Conservation (phyloP, 2,888 invertebrate species). For the Bimastos eiseni region DNA sequence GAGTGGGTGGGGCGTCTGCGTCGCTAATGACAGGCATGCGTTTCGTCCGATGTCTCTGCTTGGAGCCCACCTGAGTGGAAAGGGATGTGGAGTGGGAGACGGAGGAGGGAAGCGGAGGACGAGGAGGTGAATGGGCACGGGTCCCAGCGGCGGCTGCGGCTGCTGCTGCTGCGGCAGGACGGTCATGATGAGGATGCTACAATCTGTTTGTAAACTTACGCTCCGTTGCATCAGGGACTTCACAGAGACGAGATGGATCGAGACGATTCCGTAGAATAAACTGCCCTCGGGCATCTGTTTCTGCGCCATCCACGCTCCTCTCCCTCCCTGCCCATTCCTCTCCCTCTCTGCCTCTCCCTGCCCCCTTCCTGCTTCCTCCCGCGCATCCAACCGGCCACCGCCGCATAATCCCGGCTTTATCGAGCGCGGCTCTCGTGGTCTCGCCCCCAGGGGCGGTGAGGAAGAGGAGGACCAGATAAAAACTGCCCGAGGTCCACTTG, state of each 20-base stretch:
- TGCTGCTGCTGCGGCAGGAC: background rate
- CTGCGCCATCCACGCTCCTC: background rate
- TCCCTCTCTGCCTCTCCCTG: background rate
- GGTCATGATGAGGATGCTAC: constrained; percentile 13
- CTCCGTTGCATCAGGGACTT: constrained; percentile 8
- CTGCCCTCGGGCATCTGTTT: constrained; percentile 3
- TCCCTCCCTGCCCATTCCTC: background rate
- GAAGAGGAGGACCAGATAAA: background rate
- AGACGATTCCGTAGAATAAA: constrained; percentile 17
- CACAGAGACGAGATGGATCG: background rate
- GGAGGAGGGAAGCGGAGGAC: background rate
- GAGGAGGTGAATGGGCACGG: background rate
- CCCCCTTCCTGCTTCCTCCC: background rate
- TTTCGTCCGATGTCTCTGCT: background rate
- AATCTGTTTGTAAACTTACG: constrained; percentile 25
- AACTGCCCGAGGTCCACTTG: constrained; percentile 3
- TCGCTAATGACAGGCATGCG: constrained; percentile 13
- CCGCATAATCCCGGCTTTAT: background rate
- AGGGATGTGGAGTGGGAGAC: background rate
- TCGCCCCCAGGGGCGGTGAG: background rate
- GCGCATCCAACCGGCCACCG: background rate
- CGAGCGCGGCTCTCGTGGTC: background rate
- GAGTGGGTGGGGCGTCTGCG: background rate
- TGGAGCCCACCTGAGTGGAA: constrained; percentile 13
- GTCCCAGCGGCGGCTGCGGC: background rate